A percentile compares a stretch with the other conserved stretches of the same genome.
Evolutionary conservation across 1,140 invertebrate genomes (phyloP).

Genomic region (Daktulosphaira vitifoliae): DNA sequence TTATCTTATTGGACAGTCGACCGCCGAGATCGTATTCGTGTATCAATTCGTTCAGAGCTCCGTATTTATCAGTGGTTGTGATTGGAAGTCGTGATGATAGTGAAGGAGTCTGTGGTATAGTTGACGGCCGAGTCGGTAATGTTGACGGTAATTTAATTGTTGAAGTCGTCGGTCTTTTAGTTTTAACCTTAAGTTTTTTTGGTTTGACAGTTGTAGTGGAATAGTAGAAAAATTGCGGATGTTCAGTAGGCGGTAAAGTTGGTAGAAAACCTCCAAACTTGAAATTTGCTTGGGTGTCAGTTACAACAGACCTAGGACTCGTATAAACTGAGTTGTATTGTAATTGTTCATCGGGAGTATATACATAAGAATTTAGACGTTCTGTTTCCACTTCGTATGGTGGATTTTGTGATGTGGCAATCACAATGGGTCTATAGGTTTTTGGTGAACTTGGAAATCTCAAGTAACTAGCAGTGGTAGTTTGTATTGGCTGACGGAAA

Average conservation of each 20-base stretch:
- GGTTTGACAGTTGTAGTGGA: background rate
- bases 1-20: constrained; percentile 61
- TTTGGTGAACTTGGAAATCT: constrained; percentile 17
- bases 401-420: constrained; percentile 9
- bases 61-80: constrained; percentile 13
- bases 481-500: background rate
- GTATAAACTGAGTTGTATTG: too few relatives aligned
- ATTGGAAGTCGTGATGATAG: too few relatives aligned
- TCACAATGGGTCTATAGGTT: constrained; percentile 4
- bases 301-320: background rate
- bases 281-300: background rate
- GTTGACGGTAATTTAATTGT: background rate
- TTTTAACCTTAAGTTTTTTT: constrained; percentile 19
- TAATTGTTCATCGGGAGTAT: too few relatives aligned
- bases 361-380: too few relatives aligned
- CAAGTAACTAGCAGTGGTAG: background rate
- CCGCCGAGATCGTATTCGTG: constrained; percentile 61
- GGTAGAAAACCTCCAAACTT: constrained; percentile 11
- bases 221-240: background rate
- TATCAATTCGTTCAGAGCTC: constrained; percentile 42
- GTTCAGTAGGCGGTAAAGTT: background rate
- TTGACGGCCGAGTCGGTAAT: background rate
- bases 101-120: constrained; percentile 8
- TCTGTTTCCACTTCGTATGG: background rate
- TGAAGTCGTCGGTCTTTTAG: constrained; percentile 8